These are phyloP conservation scores for Meloidogyne chitwoodi DNA, from an alignment of 1,140 invertebrate species.

Conservation along the genomic window DNA sequence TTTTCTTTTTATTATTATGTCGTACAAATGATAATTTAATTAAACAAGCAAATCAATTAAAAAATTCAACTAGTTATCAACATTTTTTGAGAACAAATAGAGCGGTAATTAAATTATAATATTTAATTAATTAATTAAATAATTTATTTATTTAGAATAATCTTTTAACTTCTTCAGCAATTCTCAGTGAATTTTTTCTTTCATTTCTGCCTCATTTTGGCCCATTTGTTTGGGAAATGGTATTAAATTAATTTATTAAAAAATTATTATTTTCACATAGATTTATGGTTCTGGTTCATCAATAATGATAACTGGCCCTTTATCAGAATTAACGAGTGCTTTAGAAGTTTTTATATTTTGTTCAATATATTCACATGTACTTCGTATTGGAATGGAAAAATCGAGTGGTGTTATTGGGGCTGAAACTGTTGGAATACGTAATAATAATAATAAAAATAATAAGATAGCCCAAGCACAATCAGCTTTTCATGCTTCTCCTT, in stretches of 20 bases:
- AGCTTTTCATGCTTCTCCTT: not conserved
- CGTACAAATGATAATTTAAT: not conserved
- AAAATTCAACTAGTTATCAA: not conserved
- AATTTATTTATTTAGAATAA: conserved; percentile 9
- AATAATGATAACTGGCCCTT: conserved; percentile 6
- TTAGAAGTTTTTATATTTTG: conserved; percentile 10
- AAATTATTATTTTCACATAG: not conserved
- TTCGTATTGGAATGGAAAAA: not conserved
- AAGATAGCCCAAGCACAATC: not conserved
- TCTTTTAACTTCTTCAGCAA: conserved; percentile 1
- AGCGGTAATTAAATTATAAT: conserved; percentile 2
- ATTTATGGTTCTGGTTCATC: conserved; percentile 10
- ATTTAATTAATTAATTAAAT: not conserved
- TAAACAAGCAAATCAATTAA: not conserved
- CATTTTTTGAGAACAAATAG: conserved; percentile 3
- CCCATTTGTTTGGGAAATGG: conserved; percentile 16
- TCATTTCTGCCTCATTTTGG: conserved; percentile 15
- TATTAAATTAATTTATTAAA: not conserved
- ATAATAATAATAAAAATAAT: not conserved
- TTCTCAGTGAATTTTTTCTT: conserved; percentile 14
- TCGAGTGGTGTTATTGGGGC: not conserved
- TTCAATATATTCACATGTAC: not conserved
- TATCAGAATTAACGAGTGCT: conserved; percentile 15
- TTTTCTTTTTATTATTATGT: not conserved
- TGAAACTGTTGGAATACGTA: not conserved